Evolutionary conservation across 2,797 vertebrate species (phyloP), one percentile per base, ranked within the genome.

Genomic region (Otus scops): DNA sequence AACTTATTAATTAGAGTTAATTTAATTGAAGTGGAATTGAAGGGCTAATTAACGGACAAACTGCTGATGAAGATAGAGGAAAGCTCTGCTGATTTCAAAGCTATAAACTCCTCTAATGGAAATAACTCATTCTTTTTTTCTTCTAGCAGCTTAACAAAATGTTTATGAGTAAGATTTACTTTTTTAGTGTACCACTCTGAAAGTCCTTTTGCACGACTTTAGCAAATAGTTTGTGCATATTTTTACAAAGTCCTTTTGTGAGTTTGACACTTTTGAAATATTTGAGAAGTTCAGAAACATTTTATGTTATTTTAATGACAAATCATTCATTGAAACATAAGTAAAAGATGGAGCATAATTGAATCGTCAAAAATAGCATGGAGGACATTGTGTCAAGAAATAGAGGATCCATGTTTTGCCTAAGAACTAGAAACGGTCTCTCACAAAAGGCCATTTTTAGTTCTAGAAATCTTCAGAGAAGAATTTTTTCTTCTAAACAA

Each of bases 1-100:
- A 97, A 98, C 98, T 99, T 99, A 99, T 99, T 99, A 99, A 99
- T 99, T 99, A 99, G 99, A 98, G 98, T 98, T 99, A 99, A 99
- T 99, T 99, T 99, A 99, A 99, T 98, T 99, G 98, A 99, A 99
- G 98, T 98, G 98, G 98, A 99, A 98, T 97, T 97, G 97, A 98
- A 97, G 98, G 98, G 98, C 99, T 99, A 99, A 99, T 99, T 99
- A 99, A 99, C 95, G 98, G 98, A 98, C 98, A 98, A 98, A 98
- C 96, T 97, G 97, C 97, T 98, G 98, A 98, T 98, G 98, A 97
- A 98, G 97, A 98, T 70, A 97, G 98, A 98, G 95, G 93, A 95
- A 97, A 97, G 95, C 96, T 97, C 96, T 88, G 94, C 96, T 97
- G 97, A 97, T 97, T 98, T 98, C 96, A 96, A 98, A 96, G 81